A percentile compares a stretch with the other conserved stretches of the same genome.
Evolutionary conservation across 2,888 invertebrate genomes (phyloP).

Genomic region (Oscheius myriophilus): DNA sequence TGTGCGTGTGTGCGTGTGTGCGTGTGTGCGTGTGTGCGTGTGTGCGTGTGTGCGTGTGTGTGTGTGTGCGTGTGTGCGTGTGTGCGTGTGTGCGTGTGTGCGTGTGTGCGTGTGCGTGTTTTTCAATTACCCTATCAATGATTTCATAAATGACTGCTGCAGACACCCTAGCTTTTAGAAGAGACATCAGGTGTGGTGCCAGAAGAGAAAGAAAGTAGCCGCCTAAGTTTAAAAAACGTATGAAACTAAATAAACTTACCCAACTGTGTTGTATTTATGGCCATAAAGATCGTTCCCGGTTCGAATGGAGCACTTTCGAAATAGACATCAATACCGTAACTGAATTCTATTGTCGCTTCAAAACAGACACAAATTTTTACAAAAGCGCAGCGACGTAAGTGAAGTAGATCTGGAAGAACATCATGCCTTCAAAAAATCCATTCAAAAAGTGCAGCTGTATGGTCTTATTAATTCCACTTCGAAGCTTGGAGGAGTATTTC

Average conservation of each 20-base stretch:
- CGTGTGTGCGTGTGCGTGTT: too few species aligned
- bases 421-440: conserved; percentile 19
- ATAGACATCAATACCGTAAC: not conserved
- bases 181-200: conserved; percentile 42
- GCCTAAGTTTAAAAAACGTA: conserved; percentile 29
- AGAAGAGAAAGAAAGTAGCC: conserved; percentile 54
- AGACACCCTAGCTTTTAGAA: conserved; percentile 39
- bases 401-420: conserved; percentile 20
- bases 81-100: too few species aligned
- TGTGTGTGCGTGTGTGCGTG: too few species aligned
- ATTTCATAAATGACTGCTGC: conserved; percentile 29
- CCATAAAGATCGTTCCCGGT: conserved; percentile 15
- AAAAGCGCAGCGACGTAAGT: conserved; percentile 6
- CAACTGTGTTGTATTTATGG: conserved; percentile 1
- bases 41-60: too few species aligned
- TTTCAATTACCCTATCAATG: conserved; percentile 13
- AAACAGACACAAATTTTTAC: not conserved
- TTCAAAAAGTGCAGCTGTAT: conserved; percentile 4
- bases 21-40: too few species aligned
- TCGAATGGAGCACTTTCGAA: not conserved
- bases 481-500: conserved; percentile 4
- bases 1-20: too few species aligned
- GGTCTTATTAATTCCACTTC: not conserved
- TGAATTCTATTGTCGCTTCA: too few species aligned
- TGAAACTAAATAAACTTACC: conserved; percentile 2